These are phyloP conservation scores for Pachyrhynchus sulphureomaculatus DNA, from an alignment of 1,140 invertebrate genomes.

Conservation along the genomic window DNA sequence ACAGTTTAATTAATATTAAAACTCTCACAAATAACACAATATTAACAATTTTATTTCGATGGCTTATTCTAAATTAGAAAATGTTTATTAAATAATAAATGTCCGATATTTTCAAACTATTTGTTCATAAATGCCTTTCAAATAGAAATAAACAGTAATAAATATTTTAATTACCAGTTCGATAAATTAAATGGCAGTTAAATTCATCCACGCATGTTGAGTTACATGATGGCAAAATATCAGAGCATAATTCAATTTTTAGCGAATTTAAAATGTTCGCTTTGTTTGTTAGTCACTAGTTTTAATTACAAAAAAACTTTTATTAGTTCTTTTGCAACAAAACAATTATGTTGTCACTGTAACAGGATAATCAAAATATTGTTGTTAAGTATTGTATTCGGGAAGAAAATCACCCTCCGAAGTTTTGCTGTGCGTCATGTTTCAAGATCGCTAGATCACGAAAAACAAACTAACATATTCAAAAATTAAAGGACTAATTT, in stretches of 20 bases:
- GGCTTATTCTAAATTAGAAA: no score
- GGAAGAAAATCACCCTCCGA: no score
- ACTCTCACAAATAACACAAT: no score
- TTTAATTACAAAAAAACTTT: background rate
- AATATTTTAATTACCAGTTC: slow-evolving; percentile 13
- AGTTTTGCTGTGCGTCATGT: no score
- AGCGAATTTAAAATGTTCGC: background rate
- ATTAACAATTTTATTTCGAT: no score
- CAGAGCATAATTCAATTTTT: slow-evolving; percentile 8
- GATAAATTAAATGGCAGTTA: slow-evolving; percentile 4
- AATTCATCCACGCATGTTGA: background rate
- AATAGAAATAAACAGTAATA: slow-evolving; percentile 11
- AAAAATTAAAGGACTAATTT: no score
- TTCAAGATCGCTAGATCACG: no score
- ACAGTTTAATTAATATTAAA: no score
- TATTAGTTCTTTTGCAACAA: background rate
- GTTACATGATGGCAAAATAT: background rate
- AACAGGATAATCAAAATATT: no score
- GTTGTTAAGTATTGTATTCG: no score
- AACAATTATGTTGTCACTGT: background rate
- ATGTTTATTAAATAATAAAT: background rate
- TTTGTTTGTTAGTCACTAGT: background rate
- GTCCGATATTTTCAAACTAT: background rate
- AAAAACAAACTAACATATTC: no score
- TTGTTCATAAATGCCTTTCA: slow-evolving; percentile 3